These are phyloP conservation scores for Xylophagus ater DNA, from an alignment of 2,888 invertebrate species.

Conservation along the genomic window DNA sequence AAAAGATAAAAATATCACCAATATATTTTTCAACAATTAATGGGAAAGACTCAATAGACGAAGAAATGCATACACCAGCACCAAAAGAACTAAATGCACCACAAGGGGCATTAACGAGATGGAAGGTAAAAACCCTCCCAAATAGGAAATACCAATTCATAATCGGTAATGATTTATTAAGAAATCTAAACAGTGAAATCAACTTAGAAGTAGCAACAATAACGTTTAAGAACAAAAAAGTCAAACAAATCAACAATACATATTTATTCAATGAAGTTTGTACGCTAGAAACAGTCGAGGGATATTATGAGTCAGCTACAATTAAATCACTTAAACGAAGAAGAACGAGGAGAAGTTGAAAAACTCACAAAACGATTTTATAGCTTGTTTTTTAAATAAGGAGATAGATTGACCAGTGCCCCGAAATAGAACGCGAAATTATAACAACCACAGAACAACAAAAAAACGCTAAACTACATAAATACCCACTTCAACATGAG, in stretches of 20 bases:
- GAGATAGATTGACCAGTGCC: conserved; percentile 11
- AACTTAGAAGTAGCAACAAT: background rate
- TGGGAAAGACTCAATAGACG: conserved; percentile 7
- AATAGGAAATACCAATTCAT: conserved; percentile 3
- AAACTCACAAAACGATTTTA: conserved; percentile 10
- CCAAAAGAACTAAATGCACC: conserved; percentile 12
- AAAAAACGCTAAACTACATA: background rate
- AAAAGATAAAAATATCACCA: conserved; percentile 9
- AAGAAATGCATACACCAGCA: conserved; percentile 10
- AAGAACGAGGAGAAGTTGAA: conserved; percentile 12
- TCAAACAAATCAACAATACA: background rate
- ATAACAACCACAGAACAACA: background rate
- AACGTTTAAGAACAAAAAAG: background rate
- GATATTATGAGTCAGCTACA: background rate
- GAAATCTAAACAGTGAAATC: background rate
- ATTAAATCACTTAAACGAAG: background rate
- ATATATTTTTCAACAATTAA: conserved; percentile 10
- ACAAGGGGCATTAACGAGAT: conserved; percentile 6
- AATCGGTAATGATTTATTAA: conserved; percentile 8
- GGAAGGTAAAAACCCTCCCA: conserved; percentile 8
- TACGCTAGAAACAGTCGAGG: background rate
- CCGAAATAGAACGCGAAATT: conserved; percentile 10
- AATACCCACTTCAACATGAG: too few species aligned
- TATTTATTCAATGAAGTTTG: background rate
- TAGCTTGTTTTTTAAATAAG: conserved; percentile 14